Conservation (phyloP, 2,113 vertebrate species). For the Parus major region DNA sequence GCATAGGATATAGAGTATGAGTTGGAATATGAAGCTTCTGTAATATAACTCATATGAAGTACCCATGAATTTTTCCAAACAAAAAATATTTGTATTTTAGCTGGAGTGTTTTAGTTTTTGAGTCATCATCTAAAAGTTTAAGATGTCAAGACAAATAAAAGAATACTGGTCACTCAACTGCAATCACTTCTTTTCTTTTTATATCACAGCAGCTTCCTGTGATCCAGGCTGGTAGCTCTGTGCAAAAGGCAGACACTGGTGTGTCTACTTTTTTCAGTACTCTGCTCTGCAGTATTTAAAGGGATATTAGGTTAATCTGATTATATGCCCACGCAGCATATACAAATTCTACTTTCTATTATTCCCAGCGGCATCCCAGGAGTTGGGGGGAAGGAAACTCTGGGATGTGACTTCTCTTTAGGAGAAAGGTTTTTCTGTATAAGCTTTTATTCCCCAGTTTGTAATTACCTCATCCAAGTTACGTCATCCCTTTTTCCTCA, state of each 20-base stretch:
- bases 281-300: not conserved
- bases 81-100: not conserved
- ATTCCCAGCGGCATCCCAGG: not conserved
- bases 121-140: not conserved
- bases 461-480: no score
- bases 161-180: not conserved
- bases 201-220: not conserved
- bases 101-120: not conserved
- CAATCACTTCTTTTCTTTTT: not conserved
- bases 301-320: not conserved
- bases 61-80: not conserved
- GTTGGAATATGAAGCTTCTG: not conserved
- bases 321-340: not conserved
- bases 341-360: not conserved
- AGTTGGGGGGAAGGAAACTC: no score
- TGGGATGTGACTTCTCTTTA: no score
- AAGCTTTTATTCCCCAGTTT: no score
- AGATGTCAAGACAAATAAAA: not conserved
- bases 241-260: not conserved
- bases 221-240: not conserved
- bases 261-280: not conserved
- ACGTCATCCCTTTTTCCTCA: no score
- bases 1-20: not conserved
- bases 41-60: not conserved
- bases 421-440: no score